Evolutionary conservation across 2,888 invertebrate species (phyloP).

Genomic region (Pammene fasciana): DNA sequence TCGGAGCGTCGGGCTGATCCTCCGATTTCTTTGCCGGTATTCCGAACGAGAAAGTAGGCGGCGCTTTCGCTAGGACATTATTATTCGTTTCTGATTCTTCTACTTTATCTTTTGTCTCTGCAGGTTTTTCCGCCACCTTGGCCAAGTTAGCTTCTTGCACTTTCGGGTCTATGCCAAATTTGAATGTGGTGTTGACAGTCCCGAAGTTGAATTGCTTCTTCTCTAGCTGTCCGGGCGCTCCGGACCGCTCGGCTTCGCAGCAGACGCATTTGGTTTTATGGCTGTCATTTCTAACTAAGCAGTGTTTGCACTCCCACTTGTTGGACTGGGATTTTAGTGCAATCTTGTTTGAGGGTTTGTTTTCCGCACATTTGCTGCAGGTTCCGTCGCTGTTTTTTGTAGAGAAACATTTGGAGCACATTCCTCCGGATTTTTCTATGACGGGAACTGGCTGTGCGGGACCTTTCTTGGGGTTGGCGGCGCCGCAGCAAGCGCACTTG

Average conservation of each 20-base stretch:
- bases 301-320: constrained; percentile 69
- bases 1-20: constrained; percentile 44
- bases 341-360: constrained; percentile 48
- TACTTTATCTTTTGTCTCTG: constrained; percentile 45
- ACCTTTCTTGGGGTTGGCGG: constrained; percentile 48
- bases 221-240: constrained; percentile 46
- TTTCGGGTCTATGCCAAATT: constrained; percentile 68
- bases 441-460: constrained; percentile 10
- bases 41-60: constrained; percentile 58
- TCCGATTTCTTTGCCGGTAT: constrained; percentile 52
- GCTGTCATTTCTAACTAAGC: constrained; percentile 65
- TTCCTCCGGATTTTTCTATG: constrained; percentile 10
- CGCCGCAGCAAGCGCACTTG: constrained; percentile 61
- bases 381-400: constrained; percentile 13
- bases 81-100: constrained; percentile 68
- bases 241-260: constrained; percentile 60
- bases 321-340: constrained; percentile 55
- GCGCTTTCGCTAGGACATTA: constrained; percentile 60
- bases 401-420: constrained; percentile 36
- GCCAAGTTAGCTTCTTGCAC: constrained; percentile 50
- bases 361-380: constrained; percentile 25
- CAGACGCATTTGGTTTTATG: constrained; percentile 62
- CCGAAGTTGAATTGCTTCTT: constrained; percentile 62
- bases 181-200: constrained; percentile 56
- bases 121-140: constrained; percentile 46